Percentiles rank a stretch among this genome's conserved stretches.
Evolutionary conservation across 2,888 invertebrate genomes (phyloP).

Genomic region (Ischnura elegans): DNA sequence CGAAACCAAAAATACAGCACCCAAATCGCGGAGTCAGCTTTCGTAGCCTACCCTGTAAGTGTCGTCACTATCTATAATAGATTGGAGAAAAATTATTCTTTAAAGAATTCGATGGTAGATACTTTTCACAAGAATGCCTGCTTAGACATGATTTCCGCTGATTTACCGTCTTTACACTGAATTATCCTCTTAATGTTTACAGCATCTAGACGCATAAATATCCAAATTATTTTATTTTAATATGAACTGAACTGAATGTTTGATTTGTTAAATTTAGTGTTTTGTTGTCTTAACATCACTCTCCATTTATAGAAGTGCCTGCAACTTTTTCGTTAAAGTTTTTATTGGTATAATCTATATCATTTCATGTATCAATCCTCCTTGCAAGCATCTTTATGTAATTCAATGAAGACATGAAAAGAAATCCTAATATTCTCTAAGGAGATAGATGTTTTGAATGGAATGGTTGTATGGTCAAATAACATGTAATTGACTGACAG

Average conservation of each 20-base stretch:
- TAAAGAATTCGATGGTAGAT: not conserved
- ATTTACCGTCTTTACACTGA: not conserved
- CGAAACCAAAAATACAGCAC: too few species aligned
- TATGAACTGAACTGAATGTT: not conserved
- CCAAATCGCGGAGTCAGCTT: too few species aligned
- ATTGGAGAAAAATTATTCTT: not conserved
- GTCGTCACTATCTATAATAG: not conserved
- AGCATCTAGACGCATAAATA: not conserved
- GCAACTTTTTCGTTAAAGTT: conserved; percentile 22
- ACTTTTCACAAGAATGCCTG: not conserved
- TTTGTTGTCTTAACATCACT: not conserved
- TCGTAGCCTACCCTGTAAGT: too few species aligned
- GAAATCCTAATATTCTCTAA: conserved; percentile 30
- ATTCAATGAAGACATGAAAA: conserved; percentile 39
- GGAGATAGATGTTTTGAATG: conserved; percentile 64
- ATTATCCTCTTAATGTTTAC: not conserved
- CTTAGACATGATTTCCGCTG: not conserved
- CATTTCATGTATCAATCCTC: not conserved
- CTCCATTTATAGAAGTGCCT: conserved; percentile 47
- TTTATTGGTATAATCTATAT: not conserved
- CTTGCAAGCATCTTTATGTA: conserved; percentile 33
- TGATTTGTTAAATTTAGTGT: not conserved
- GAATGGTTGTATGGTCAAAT: conserved; percentile 65
- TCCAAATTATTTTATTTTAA: not conserved
- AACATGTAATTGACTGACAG: conserved; percentile 62